Evolutionary conservation across 2,113 vertebrate species (phyloP).

Genomic region (Microcebus jonahi): DNA sequence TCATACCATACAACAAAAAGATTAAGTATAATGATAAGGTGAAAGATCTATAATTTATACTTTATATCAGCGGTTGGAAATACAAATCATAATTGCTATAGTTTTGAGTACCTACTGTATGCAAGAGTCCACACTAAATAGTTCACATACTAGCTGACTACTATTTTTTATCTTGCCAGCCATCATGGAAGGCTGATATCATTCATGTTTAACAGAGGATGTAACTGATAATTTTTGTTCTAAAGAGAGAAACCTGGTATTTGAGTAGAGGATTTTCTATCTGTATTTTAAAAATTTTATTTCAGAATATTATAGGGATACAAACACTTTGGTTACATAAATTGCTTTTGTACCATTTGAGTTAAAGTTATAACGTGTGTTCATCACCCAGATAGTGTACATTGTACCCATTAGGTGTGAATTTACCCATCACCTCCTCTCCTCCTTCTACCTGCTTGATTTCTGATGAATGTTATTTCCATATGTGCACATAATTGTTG

Average conservation of each 20-base stretch:
- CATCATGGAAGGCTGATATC: not conserved
- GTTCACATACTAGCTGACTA: not conserved
- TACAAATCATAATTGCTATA: not conserved
- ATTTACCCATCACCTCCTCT: too few species aligned
- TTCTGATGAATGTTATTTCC: too few species aligned
- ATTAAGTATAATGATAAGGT: not conserved
- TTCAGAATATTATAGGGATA: too few species aligned
- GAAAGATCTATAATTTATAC: not conserved
- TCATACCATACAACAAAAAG: not conserved
- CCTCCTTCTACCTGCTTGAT: too few species aligned
- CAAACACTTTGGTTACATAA: too few species aligned
- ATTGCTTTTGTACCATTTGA: too few species aligned
- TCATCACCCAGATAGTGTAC: too few species aligned
- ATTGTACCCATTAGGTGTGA: too few species aligned
- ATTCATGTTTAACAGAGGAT: not conserved
- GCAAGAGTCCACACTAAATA: not conserved
- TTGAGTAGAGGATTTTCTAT: not conserved
- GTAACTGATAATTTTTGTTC: not conserved
- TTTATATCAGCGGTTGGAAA: not conserved
- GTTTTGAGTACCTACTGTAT: not conserved
- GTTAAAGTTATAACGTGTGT: too few species aligned
- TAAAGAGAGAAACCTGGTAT: constrained; percentile 20
- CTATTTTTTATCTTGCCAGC: not conserved
- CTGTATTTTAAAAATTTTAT: not conserved
- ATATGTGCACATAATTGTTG: too few species aligned